Percentiles rank a stretch among this genome's conserved stretches.
phyloP scores from a whole-genome alignment of 2,888 invertebrate species.

The Calameuta idolon region DNA sequence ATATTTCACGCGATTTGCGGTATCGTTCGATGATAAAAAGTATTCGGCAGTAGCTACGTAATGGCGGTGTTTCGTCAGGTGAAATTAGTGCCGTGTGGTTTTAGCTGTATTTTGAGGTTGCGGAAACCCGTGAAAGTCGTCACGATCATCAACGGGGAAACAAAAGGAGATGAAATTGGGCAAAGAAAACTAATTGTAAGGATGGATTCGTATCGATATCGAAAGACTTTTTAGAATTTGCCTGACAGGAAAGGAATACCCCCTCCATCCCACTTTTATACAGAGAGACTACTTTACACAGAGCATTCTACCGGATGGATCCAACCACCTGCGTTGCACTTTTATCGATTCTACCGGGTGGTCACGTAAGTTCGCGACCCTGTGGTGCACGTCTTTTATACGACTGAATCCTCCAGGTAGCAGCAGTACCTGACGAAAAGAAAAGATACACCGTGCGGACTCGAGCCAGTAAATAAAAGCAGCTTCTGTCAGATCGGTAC shows the following conservation, averaged over 20 bases:
- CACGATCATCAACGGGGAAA: neutral
- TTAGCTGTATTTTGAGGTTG: neutral
- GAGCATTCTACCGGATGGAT: neutral
- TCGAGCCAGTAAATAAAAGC: neutral
- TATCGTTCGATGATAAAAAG: neutral
- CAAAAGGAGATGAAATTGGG: neutral
- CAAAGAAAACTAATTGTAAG: neutral
- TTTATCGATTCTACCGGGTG: conserved; percentile 9
- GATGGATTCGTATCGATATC: neutral
- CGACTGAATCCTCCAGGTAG: neutral
- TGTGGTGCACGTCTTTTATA: neutral
- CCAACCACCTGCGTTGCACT: conserved; percentile 5
- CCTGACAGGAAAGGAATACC: neutral
- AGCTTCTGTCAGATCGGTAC: neutral
- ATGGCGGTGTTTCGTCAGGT: neutral
- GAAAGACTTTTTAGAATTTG: neutral
- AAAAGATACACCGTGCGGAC: neutral
- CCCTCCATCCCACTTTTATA: neutral
- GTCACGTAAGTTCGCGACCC: neutral
- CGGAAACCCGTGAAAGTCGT: neutral
- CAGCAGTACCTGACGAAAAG: neutral
- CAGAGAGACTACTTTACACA: neutral
- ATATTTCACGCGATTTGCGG: neutral
- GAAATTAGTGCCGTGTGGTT: neutral
- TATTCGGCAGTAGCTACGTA: neutral